A percentile compares a stretch with the other conserved stretches of the same genome.
phyloP scores from a whole-genome alignment of 1,140 invertebrate genomes.

The Triops longicaudatus region DNA sequence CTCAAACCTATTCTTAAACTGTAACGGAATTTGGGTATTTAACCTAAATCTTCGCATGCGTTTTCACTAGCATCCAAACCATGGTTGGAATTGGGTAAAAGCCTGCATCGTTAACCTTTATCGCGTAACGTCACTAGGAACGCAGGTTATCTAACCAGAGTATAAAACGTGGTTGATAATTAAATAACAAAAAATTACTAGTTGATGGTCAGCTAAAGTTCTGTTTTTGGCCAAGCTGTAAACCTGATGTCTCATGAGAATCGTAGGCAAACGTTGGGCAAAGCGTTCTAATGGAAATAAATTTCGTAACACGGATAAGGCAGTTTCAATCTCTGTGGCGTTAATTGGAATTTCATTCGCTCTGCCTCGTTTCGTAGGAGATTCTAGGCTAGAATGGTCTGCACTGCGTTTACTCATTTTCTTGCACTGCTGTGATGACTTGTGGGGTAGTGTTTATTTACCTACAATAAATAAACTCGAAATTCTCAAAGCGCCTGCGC shows the following conservation, averaged over 20 bases:
- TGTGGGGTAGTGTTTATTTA: background rate
- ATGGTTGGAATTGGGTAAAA: no score
- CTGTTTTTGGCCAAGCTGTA: constrained; percentile 23
- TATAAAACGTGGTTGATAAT: background rate
- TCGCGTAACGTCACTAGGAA: no score
- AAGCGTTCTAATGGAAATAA: constrained; percentile 25
- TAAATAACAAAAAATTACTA: constrained; percentile 12
- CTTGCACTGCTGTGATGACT: background rate
- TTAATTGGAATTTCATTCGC: background rate
- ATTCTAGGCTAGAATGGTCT: background rate
- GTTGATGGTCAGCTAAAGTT: constrained; percentile 21
- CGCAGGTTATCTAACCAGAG: no score
- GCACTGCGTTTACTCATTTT: constrained; percentile 15
- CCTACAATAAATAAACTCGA: background rate
- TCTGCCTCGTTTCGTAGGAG: background rate
- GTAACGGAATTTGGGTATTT: no score
- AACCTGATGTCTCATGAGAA: constrained; percentile 25
- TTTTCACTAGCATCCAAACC: no score
- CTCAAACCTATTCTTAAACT: no score
- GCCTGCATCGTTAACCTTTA: no score
- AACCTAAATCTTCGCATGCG: no score
- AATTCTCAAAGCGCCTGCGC: background rate
- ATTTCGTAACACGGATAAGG: background rate
- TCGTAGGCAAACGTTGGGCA: background rate
- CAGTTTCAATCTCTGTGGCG: constrained; percentile 1